Evolutionary conservation across 2,113 vertebrate species (phyloP).

Genomic region (Pholis gunnellus): DNA sequence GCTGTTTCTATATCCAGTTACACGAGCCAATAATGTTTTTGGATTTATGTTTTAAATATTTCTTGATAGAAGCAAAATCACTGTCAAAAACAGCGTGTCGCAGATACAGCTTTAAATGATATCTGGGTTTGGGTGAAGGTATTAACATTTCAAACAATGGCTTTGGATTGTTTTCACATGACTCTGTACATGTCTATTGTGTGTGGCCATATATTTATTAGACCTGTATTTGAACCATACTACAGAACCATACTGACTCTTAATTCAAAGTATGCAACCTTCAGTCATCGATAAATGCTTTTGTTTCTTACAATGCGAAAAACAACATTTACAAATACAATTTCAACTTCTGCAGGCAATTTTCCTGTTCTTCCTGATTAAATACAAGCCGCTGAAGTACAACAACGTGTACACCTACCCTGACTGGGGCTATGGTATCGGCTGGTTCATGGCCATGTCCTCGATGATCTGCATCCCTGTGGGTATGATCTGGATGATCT

Average conservation of each 20-base stretch:
- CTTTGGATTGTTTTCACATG: constrained; percentile 2
- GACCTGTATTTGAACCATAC: not conserved
- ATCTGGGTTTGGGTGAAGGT: not conserved
- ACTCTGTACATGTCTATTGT: not conserved
- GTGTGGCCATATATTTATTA: not conserved
- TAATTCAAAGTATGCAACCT: not conserved
- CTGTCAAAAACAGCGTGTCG: not conserved
- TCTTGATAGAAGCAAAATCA: not conserved
- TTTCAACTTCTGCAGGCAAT: constrained; percentile 86
- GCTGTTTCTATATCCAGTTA: not conserved
- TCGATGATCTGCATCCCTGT: constrained; percentile 98
- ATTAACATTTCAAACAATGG: not conserved
- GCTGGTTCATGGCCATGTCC: constrained; percentile 99
- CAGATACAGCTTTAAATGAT: not conserved
- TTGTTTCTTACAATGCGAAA: constrained; percentile 1
- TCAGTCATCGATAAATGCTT: not conserved
- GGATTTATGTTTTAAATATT: not conserved
- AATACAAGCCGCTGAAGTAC: constrained; percentile 98
- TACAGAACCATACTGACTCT: not conserved
- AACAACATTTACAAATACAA: constrained; percentile 5
- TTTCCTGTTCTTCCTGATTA: constrained; percentile 98
- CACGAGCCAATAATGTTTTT: not conserved
- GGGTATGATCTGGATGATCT: constrained; percentile 90
- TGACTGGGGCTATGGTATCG: constrained; percentile 96
- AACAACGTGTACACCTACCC: constrained; percentile 98